Evolutionary conservation across 2,888 invertebrate species (phyloP), one percentile per base, ranked within the genome.

Genomic region (Agriotes lineatus): DNA sequence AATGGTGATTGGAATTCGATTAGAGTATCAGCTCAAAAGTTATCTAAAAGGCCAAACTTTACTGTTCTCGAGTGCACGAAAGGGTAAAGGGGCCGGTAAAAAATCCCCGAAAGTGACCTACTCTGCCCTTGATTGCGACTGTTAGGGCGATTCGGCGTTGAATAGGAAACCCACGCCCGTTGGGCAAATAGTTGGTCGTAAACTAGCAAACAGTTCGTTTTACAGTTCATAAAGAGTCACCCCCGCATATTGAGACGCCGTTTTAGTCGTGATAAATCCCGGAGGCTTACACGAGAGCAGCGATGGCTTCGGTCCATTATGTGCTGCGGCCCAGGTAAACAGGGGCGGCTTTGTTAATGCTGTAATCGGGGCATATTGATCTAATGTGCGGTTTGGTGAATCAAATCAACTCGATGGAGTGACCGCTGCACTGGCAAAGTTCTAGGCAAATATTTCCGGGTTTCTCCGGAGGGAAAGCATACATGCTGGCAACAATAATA

Each of bases 291-390:
- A 48, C 20, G 22, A 19, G 48, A 48, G 19, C 22, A 48, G n/a
- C 20, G n/a, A 5, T n/a, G 48, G 48, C n/a, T 22, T n/a, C 39
- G 14, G 56, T 19, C 37, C 56, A 56, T 56, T 56, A 37, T 56
- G 9, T 7, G 7, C 12, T 18, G 14, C n/a, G 20, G 39, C 37
- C 7, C 37, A 61, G 20, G 50, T 50, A 61, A 61, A 61, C 61
- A 61, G 45, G 35, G 39, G 30, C 14, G 14, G 30, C 25, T 33
- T 22, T 39, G 30, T 45, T 44, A 59, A 44, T 37, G 35, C 37
- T 39, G n/a, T 61, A 61, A 61, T 61, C 50, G 61, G n/a, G 61
- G 48, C 61, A 14, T 48, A 50, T 61, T 61, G 61, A 61, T 61
- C 50, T 22, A 50, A 35, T 50, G 37, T 35, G 59, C 59, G 61